A percentile compares a stretch with the other conserved stretches of the same genome.
phyloP scores from a whole-genome alignment of 1,140 invertebrate species.

The Drosophila yakuba region DNA sequence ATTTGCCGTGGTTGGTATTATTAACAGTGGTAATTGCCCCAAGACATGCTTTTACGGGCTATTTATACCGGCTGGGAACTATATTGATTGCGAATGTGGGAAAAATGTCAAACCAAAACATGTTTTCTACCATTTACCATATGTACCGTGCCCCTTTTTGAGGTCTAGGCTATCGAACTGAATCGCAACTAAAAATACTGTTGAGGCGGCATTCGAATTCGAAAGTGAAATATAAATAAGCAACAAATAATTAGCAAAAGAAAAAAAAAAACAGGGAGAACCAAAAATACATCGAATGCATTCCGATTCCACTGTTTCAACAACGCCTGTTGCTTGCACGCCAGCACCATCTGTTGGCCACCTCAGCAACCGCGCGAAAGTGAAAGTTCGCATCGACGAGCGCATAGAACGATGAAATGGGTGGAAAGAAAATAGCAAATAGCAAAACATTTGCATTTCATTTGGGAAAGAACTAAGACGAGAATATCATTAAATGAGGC shows the following conservation, averaged over 20 bases:
- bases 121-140: constrained; percentile 11
- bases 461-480: constrained; percentile 7
- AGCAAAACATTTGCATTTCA: constrained; percentile 30
- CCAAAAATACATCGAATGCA: constrained; percentile 26
- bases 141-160: constrained; percentile 20
- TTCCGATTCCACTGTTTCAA: constrained; percentile 14
- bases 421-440: constrained; percentile 2
- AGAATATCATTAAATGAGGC: background rate
- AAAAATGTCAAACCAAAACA: constrained; percentile 11
- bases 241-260: background rate
- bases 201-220: constrained; percentile 5
- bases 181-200: constrained; percentile 43
- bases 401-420: constrained; percentile 5
- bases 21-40: constrained; percentile 38
- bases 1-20: constrained; percentile 30
- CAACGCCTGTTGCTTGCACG: constrained; percentile 28
- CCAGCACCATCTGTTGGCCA: constrained; percentile 8
- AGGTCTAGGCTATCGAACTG: constrained; percentile 36
- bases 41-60: constrained; percentile 24
- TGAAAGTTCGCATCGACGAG: constrained; percentile 20
- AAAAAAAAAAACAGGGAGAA: constrained; percentile 2
- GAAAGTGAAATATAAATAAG: constrained; percentile 36
- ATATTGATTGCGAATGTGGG: constrained; percentile 30
- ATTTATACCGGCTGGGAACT: constrained; percentile 22
- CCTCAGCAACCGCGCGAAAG: constrained; percentile 4